Conservation (phyloP, 2,888 invertebrate species). For the Drosophila planitibia region DNA sequence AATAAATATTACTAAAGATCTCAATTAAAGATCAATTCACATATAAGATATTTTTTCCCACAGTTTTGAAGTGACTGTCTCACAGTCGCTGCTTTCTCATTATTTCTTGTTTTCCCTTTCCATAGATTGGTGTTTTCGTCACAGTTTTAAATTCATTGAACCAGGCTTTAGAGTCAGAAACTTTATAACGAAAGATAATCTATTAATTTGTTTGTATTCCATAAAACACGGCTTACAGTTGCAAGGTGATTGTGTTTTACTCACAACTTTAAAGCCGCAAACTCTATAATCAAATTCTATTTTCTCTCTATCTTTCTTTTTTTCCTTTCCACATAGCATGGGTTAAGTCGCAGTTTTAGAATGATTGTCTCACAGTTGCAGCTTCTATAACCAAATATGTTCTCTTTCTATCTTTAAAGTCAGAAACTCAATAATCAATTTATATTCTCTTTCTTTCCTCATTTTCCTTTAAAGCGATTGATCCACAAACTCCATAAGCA, state of each 20-base stretch:
- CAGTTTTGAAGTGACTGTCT: not conserved
- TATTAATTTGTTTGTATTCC: not conserved
- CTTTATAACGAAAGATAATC: not conserved
- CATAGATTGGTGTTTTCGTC: not conserved
- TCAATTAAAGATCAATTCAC: not conserved
- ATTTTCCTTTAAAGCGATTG: not conserved
- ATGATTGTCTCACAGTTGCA: not conserved
- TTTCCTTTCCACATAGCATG: not conserved
- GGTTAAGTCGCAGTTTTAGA: not conserved
- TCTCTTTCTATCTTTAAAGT: not conserved
- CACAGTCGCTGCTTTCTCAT: not conserved
- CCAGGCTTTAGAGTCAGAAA: not conserved
- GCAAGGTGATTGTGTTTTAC: not conserved
- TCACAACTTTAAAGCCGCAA: not conserved
- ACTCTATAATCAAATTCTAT: not conserved
- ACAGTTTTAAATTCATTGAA: not conserved
- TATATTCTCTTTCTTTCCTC: not conserved
- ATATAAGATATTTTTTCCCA: not conserved
- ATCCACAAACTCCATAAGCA: not conserved
- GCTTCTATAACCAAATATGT: not conserved
- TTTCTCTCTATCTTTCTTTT: not conserved
- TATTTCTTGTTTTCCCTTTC: not conserved
- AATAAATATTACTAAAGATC: not conserved
- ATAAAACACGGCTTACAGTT: not conserved
- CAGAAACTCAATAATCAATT: not conserved